These are phyloP conservation scores for Elegia similella DNA, from an alignment of 2,888 invertebrate species.

Conservation along the genomic window DNA sequence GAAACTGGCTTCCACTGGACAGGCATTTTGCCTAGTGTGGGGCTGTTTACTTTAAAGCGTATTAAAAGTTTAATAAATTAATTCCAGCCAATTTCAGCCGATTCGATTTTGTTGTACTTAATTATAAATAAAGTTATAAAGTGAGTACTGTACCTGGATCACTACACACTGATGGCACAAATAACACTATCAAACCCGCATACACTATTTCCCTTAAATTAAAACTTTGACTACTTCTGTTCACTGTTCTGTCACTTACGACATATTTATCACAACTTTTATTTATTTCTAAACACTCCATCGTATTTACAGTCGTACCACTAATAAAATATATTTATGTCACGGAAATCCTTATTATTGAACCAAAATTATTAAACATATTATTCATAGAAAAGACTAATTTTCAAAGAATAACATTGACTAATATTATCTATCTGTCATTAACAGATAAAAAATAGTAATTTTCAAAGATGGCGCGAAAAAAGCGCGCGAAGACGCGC, in stretches of 20 bases:
- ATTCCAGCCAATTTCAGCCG: too few relatives aligned
- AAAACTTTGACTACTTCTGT: constrained; percentile 47
- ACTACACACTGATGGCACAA: constrained; percentile 59
- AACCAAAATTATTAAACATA: neutral
- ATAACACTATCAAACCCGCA: constrained; percentile 62
- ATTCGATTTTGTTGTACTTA: too few relatives aligned
- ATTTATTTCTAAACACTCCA: constrained; percentile 33
- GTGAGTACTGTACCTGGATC: constrained; percentile 46
- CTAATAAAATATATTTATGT: neutral
- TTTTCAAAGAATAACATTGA: neutral
- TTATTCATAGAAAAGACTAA: too few relatives aligned
- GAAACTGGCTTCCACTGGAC: too few relatives aligned
- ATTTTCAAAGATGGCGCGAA: constrained; percentile 45
- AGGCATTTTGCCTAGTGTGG: too few relatives aligned
- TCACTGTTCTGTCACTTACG: constrained; percentile 31
- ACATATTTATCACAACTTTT: constrained; percentile 22
- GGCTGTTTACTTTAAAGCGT: too few relatives aligned
- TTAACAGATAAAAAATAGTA: neutral
- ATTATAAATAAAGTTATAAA: neutral
- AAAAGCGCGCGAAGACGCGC: constrained; percentile 60
- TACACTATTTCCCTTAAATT: constrained; percentile 41
- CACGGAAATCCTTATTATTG: neutral
- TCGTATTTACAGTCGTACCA: constrained; percentile 26
- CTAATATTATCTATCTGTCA: neutral
- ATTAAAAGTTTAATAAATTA: too few relatives aligned